Evolutionary conservation across 2,888 invertebrate species (phyloP), one percentile per base, ranked within the genome.

Genomic region (Phengaris alcon): DNA sequence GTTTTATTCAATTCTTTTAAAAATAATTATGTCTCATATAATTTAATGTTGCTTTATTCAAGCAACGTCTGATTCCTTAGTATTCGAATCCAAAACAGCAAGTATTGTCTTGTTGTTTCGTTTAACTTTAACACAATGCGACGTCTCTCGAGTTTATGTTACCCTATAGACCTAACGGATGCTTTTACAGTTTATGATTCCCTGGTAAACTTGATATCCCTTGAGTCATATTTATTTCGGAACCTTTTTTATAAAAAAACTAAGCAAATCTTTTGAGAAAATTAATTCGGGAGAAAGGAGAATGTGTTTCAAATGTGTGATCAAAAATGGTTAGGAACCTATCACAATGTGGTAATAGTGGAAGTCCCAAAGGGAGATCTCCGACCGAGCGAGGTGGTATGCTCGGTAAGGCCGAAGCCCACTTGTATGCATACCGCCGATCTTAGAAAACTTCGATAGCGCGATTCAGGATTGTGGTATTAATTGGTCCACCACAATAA

Each of bases 101-200:
- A 64, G 64, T 35, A 64, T 35, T 2, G 59, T 5, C 59, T 22
- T 59, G 59, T 57, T 59, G 59, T 64, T 64, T 10, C 35, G 10
- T 35, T 64, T 44, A 64, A 35, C 35, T 64, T 64, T 10, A 64
- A 44, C 35, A 44, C 35, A 64, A 64, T 35, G 6, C 64, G 64
- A 64, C 64, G 13, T 59, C 59, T 57, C 57, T 59, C 59, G 59
- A 59, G 59, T 64, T 64, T 64, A 64, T 64, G 64, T 64, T 35
- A 64, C 64, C 44, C 64, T 44, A 35, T 64, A 44, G 64, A 64
- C 64, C 44, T 10, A 64, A 44, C 12, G 35, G 64, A 64, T 64
- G 35, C 64, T 6, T 64, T 64, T 15, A 64, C 64, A 64, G 35
- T 44, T 64, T 64, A 64, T 64, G 64, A 64, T 64, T 64, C 35